These are phyloP conservation scores for Drosophila leonis DNA, from an alignment of 2,888 invertebrate species.

Conservation along the genomic window DNA sequence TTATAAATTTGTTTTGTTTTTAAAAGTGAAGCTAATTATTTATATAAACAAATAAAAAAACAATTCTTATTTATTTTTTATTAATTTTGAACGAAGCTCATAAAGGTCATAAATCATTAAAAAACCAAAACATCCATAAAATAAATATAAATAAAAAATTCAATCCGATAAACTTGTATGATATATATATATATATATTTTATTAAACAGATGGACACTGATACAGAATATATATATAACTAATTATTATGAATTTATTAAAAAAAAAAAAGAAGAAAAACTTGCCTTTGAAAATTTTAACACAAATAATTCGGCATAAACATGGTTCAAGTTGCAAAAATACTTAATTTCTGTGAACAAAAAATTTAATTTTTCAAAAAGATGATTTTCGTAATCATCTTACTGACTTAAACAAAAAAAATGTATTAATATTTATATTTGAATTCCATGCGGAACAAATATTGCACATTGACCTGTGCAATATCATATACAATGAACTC, in stretches of 20 bases:
- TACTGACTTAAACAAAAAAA: neutral
- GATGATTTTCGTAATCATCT: neutral
- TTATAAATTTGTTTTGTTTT: constrained; percentile 1
- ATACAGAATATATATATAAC: too few species aligned
- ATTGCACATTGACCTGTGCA: constrained; percentile 96
- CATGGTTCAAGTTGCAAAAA: neutral
- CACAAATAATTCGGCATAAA: neutral
- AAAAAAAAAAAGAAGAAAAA: neutral
- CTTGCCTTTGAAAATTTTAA: neutral
- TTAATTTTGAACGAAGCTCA: neutral
- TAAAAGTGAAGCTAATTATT: neutral
- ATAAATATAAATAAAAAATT: neutral
- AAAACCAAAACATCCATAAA: neutral
- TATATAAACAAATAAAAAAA: constrained; percentile 5
- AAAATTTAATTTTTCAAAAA: neutral
- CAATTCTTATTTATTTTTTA: constrained; percentile 1
- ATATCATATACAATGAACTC: constrained; percentile 99
- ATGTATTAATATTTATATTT: constrained; percentile 88
- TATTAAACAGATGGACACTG: neutral
- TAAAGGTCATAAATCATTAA: too few species aligned
- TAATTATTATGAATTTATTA: neutral
- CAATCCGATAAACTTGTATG: neutral
- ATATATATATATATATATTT: neutral
- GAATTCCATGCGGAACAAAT: constrained; percentile 94
- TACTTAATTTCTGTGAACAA: neutral